Percentiles rank a stretch among this genome's conserved stretches.
phyloP scores from a whole-genome alignment of 1,140 invertebrate species.

The Musca vetustissima region DNA sequence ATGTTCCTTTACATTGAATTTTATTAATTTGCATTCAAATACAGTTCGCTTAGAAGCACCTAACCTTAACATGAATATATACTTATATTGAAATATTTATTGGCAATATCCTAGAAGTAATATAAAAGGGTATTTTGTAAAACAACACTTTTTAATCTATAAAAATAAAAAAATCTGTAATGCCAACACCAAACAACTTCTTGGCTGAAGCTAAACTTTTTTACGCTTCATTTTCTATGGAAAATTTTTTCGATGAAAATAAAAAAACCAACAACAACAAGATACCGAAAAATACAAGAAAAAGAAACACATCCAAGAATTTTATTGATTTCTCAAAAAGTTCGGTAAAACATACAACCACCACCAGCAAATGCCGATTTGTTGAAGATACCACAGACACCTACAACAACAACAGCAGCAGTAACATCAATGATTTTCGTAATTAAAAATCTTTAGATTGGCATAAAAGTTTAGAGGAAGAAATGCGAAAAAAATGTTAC shows the following conservation, averaged over 20 bases:
- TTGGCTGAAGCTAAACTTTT: background rate
- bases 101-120: no score
- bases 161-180: slow-evolving; percentile 7
- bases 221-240: slow-evolving; percentile 16
- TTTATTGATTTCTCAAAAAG: slow-evolving; percentile 15
- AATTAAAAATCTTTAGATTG: slow-evolving; percentile 23
- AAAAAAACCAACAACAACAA: slow-evolving; percentile 1
- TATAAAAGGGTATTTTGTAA: no score
- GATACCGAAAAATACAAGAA: background rate
- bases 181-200: slow-evolving; percentile 13
- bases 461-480: slow-evolving; percentile 14
- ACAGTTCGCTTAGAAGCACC: no score
- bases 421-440: background rate
- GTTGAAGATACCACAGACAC: background rate
- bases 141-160: background rate
- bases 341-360: slow-evolving; percentile 14
- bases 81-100: no score
- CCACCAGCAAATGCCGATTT: background rate
- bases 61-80: no score
- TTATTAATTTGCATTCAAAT: no score
- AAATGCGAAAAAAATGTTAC: no score
- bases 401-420: background rate
- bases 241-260: slow-evolving; percentile 18
- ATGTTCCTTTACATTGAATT: no score
- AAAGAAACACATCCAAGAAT: background rate